These are phyloP conservation scores for Scylla paramamosain DNA, from an alignment of 1,140 invertebrate genomes.

Conservation along the genomic window DNA sequence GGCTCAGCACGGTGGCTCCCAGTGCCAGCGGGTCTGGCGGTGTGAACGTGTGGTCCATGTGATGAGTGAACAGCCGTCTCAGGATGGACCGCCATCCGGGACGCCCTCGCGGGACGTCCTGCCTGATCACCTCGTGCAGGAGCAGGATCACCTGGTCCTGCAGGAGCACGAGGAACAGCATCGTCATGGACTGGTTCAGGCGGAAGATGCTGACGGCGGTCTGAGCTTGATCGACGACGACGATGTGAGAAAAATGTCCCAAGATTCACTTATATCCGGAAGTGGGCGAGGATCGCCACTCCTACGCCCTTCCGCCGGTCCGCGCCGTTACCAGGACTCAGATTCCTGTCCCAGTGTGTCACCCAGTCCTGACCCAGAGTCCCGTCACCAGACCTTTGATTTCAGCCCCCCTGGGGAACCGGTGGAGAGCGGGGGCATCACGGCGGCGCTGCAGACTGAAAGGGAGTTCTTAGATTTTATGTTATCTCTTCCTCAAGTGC, in stretches of 20 bases:
- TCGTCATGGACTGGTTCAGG: background rate
- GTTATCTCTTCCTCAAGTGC: slow-evolving; percentile 75
- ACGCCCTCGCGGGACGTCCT: slow-evolving; percentile 46
- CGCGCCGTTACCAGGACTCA: slow-evolving; percentile 65
- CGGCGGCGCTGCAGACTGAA: slow-evolving; percentile 77
- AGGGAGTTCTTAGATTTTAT: slow-evolving; percentile 78
- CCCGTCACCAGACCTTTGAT: slow-evolving; percentile 68
- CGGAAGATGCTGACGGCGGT: slow-evolving; percentile 56
- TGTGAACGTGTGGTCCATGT: slow-evolving; percentile 69
- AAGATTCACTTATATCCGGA: slow-evolving; percentile 62
- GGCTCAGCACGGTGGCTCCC: slow-evolving; percentile 19
- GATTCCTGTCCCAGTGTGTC: slow-evolving; percentile 77
- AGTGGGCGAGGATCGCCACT: slow-evolving; percentile 65
- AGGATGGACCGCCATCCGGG: slow-evolving; percentile 62
- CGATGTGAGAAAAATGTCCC: slow-evolving; percentile 69
- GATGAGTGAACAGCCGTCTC: slow-evolving; percentile 64
- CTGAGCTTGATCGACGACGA: slow-evolving; percentile 54
- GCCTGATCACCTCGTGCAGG: slow-evolving; percentile 8
- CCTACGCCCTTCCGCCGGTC: slow-evolving; percentile 49
- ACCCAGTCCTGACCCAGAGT: slow-evolving; percentile 76
- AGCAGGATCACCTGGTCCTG: background rate
- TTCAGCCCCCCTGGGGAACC: slow-evolving; percentile 65
- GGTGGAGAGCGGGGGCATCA: slow-evolving; percentile 60
- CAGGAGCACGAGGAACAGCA: slow-evolving; percentile 27
- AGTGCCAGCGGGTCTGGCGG: slow-evolving; percentile 75